A percentile compares a stretch with the other conserved stretches of the same genome.
Conservation (phyloP, 2,113 vertebrate species). For the Sinocyclocheilus rhinocerous region DNA sequence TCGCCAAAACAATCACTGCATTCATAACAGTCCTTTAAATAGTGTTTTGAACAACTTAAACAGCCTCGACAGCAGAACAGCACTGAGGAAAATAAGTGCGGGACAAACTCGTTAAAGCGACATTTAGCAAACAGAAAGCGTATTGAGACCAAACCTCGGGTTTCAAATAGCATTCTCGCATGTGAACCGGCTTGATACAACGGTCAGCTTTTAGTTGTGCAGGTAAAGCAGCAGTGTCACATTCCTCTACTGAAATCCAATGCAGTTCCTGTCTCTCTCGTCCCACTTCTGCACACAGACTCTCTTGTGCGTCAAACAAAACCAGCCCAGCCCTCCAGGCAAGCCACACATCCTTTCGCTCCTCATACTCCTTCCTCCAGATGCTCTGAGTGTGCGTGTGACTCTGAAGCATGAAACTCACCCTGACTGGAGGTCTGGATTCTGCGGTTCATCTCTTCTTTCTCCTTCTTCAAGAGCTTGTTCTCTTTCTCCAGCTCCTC, state of each 20-base stretch:
- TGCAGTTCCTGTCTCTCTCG: slow-evolving; percentile 24
- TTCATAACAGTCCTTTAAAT: not conserved
- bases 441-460: slow-evolving; percentile 84
- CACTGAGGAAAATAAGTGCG: not conserved
- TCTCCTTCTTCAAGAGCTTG: slow-evolving; percentile 85
- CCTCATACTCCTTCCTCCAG: not conserved
- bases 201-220: slow-evolving; percentile 26
- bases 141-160: slow-evolving; percentile 30
- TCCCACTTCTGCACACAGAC: slow-evolving; percentile 59
- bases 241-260: slow-evolving; percentile 56
- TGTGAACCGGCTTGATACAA: slow-evolving; percentile 41
- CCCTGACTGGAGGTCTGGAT: no score
- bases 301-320: slow-evolving; percentile 54
- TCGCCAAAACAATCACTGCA: not conserved
- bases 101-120: not conserved
- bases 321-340: slow-evolving; percentile 45
- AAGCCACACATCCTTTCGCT: slow-evolving; percentile 6
- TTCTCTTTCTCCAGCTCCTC: slow-evolving; percentile 79
- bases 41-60: not conserved
- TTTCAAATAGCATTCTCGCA: slow-evolving; percentile 30
- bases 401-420: no score
- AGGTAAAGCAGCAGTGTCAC: slow-evolving; percentile 25
- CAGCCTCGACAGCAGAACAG: not conserved
- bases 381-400: not conserved
- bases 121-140: slow-evolving; percentile 26